Conservation (phyloP, 2,797 vertebrate genomes). For the Xenopus petersii region DNA sequence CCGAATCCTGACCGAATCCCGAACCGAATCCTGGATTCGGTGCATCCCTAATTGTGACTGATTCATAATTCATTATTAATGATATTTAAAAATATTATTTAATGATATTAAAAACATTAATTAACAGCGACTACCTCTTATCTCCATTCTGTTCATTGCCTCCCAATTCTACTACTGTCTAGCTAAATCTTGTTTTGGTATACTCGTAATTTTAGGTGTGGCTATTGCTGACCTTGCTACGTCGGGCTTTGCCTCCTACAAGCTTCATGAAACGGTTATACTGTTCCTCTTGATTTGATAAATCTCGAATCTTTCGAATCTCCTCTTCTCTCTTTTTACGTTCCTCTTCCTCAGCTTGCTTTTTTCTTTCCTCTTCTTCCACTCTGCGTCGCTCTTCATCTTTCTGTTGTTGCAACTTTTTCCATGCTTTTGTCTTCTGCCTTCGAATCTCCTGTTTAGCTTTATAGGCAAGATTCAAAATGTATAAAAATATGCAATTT, state of each 20-base stretch:
- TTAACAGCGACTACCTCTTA: too few relatives aligned
- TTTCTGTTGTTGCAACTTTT: conserved; percentile 79
- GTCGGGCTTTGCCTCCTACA: conserved; percentile 80
- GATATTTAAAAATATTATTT: too few relatives aligned
- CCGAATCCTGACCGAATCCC: too few relatives aligned
- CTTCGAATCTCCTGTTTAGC: conserved; percentile 84
- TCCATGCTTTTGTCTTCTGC: conserved; percentile 86
- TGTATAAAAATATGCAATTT: background rate
- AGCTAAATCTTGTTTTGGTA: too few relatives aligned
- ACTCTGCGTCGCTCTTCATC: conserved; percentile 69
- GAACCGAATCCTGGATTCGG: too few relatives aligned
- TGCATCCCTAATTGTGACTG: too few relatives aligned
- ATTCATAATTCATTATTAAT: too few relatives aligned
- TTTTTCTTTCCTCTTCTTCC: conserved; percentile 72
- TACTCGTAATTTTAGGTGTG: too few relatives aligned
- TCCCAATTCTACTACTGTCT: too few relatives aligned
- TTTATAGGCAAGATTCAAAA: conserved; percentile 34
- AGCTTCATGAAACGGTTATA: conserved; percentile 98
- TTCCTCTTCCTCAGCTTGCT: conserved; percentile 85
- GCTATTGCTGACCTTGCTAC: conserved; percentile 71
- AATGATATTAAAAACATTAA: too few relatives aligned
- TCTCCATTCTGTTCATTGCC: too few relatives aligned
- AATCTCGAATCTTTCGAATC: conserved; percentile 89
- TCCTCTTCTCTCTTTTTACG: conserved; percentile 91
- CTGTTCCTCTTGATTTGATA: conserved; percentile 96